Evolutionary conservation across 2,113 vertebrate species (phyloP).

Genomic region (Leucopternis melanops): DNA sequence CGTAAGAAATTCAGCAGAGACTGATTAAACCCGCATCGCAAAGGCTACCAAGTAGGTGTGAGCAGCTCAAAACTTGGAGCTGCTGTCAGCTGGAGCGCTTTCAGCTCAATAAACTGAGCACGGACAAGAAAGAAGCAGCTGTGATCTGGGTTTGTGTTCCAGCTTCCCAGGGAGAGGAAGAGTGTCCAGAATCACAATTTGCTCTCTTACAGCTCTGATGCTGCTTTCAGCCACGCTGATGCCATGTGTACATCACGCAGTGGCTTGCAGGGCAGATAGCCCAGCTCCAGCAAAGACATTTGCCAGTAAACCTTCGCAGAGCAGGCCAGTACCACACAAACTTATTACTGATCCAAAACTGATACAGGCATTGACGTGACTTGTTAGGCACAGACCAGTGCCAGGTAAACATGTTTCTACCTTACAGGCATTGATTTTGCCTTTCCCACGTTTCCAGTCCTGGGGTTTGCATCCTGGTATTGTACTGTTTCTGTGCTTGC

Average conservation of each 20-base stretch:
- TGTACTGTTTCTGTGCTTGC: neutral
- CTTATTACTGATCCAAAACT: neutral
- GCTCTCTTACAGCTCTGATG: neutral
- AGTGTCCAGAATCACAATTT: neutral
- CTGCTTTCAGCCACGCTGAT: neutral
- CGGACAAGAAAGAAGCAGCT: neutral
- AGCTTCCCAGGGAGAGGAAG: neutral
- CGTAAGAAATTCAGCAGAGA: neutral
- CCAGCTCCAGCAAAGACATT: neutral
- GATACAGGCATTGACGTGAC: neutral
- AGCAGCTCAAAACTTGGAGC: neutral
- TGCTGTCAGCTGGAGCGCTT: neutral
- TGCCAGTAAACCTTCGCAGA: neutral
- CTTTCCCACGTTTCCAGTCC: neutral
- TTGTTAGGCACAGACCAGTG: neutral
- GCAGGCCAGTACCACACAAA: neutral
- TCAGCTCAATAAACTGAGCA: neutral
- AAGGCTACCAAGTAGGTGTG: neutral
- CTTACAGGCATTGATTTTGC: neutral
- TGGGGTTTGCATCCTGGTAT: neutral
- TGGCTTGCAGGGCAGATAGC: neutral
- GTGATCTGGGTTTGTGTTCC: neutral
- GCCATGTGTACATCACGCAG: neutral
- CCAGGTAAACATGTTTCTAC: neutral
- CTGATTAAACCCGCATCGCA: neutral